Conservation (phyloP, 2,888 invertebrate species). For the Heliconius hortense region DNA sequence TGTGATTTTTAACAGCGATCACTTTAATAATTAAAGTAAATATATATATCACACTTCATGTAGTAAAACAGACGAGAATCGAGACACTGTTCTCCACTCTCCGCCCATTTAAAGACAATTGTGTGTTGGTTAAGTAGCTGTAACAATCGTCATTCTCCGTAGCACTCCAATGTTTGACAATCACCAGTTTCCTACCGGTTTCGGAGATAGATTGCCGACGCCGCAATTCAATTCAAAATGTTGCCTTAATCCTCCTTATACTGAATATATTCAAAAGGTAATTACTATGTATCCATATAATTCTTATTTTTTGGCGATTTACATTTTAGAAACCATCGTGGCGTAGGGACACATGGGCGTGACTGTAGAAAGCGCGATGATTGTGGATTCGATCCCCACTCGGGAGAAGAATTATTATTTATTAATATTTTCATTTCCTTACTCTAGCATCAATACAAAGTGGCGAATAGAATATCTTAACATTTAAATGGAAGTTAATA, state of each 20-base stretch:
- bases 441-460: too few species aligned
- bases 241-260: constrained; percentile 15
- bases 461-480: too few species aligned
- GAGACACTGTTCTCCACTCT: not conserved
- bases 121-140: not conserved
- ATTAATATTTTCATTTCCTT: too few species aligned
- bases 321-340: not conserved
- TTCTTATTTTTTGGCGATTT: not conserved
- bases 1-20: not conserved
- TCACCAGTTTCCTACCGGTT: constrained; percentile 22
- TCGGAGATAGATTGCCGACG: constrained; percentile 22
- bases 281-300: not conserved
- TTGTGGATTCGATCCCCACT: too few species aligned
- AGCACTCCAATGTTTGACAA: constrained; percentile 26
- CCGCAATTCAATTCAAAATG: constrained; percentile 21
- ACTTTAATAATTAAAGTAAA: not conserved
- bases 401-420: too few species aligned
- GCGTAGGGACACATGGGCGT: too few species aligned
- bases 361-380: too few species aligned
- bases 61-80: not conserved
- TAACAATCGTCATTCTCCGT: not conserved
- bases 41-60: not conserved
- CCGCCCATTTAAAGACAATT: not conserved
- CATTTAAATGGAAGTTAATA: too few species aligned
- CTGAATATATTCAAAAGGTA: constrained; percentile 42